A percentile compares a stretch with the other conserved stretches of the same genome.
These are phyloP conservation scores for Rallus crepitans DNA, from an alignment of 2,797 vertebrate species.

Conservation along the genomic window DNA sequence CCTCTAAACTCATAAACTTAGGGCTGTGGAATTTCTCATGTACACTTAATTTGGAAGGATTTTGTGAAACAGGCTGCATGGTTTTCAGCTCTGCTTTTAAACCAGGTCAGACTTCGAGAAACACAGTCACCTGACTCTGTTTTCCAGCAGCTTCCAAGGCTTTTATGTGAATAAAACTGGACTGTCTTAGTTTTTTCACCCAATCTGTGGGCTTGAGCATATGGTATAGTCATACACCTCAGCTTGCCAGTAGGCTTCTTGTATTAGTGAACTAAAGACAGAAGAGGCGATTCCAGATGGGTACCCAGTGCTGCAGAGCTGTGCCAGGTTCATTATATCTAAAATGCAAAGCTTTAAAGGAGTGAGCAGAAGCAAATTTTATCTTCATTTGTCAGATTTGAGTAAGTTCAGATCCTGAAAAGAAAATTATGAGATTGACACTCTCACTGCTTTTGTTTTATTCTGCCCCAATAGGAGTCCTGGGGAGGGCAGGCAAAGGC, in stretches of 20 bases:
- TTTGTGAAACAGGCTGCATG: background rate
- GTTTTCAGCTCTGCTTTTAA: slow-evolving; percentile 2
- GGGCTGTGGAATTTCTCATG: background rate
- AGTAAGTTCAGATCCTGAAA: background rate
- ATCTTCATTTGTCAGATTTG: background rate
- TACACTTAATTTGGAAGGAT: background rate
- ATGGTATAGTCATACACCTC: background rate
- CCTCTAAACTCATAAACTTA: background rate
- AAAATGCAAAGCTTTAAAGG: background rate
- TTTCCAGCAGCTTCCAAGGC: background rate
- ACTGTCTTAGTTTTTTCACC: background rate
- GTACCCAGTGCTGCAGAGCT: background rate
- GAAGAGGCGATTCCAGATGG: background rate
- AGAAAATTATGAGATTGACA: background rate
- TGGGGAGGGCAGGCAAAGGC: background rate
- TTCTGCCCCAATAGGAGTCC: background rate
- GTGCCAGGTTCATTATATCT: background rate
- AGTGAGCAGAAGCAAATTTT: background rate
- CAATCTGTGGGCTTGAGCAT: background rate
- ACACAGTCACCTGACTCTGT: background rate
- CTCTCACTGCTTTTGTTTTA: background rate
- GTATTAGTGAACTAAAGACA: background rate
- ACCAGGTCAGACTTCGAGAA: background rate
- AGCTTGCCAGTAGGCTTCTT: background rate
- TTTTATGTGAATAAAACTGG: background rate